These are phyloP conservation scores for Ceratotherium simum DNA, from an alignment of 2,113 vertebrate genomes.

Conservation along the genomic window DNA sequence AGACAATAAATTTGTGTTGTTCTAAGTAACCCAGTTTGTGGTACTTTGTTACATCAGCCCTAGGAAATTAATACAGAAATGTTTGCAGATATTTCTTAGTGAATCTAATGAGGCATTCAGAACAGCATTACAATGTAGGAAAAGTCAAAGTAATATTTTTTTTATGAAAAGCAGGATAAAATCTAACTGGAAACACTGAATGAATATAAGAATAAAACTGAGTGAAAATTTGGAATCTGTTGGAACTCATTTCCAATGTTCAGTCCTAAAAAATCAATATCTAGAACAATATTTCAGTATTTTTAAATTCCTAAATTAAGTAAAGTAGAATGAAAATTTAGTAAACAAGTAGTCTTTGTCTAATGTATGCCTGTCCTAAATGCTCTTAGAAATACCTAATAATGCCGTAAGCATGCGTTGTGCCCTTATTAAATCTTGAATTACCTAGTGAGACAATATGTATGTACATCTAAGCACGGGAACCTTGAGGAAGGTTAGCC, in stretches of 20 bases:
- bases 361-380: background rate
- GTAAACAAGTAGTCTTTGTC: background rate
- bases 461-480: rapidly evolving
- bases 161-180: background rate
- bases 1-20: background rate
- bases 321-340: background rate
- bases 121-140: background rate
- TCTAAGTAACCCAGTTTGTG: background rate
- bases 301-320: background rate
- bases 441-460: rapidly evolving
- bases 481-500: background rate
- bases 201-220: background rate
- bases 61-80: background rate
- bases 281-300: background rate
- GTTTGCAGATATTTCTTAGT: background rate
- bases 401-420: background rate
- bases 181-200: background rate
- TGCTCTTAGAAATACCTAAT: background rate
- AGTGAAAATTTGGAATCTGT: background rate
- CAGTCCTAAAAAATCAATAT: slow-evolving; percentile 1
- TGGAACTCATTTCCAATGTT: background rate
- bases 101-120: background rate
- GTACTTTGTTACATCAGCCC: background rate
- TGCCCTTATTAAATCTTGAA: background rate
- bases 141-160: slow-evolving; percentile 15